Percentiles rank a stretch among this genome's conserved stretches.
Evolutionary conservation across 2,888 invertebrate genomes (phyloP).

Genomic region (Yponomeuta plumbellus): DNA sequence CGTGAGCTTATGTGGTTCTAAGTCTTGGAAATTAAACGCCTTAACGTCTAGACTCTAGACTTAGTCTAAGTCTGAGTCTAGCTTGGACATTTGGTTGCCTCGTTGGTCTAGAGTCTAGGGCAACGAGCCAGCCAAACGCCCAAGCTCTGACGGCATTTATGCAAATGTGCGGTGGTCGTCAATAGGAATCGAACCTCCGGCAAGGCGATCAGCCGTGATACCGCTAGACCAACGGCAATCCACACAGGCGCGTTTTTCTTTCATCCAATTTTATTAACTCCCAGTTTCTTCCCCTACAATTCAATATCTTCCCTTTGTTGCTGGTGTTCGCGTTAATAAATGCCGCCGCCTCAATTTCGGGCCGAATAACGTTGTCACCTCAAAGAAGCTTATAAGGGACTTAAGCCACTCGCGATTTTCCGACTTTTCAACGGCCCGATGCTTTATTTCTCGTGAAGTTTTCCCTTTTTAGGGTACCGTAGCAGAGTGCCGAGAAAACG

Average conservation of each 20-base stretch:
- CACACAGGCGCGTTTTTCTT: conserved; percentile 35
- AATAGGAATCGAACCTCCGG: too few species aligned
- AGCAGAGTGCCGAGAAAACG: too few species aligned
- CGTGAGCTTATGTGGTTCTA: too few species aligned
- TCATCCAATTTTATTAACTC: conserved; percentile 25
- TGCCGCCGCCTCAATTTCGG: conserved; percentile 65
- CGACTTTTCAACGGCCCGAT: conserved; percentile 9
- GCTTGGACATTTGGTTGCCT: too few species aligned
- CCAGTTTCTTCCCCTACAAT: conserved; percentile 54
- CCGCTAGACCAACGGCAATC: conserved; percentile 18
- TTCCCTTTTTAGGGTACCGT: neutral
- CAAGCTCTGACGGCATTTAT: too few species aligned
- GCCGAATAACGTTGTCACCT: conserved; percentile 73
- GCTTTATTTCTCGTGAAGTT: conserved; percentile 6
- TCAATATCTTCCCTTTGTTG: conserved; percentile 75
- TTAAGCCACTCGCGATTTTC: conserved; percentile 13
- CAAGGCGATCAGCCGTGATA: too few species aligned
- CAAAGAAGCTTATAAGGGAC: conserved; percentile 21
- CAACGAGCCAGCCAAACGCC: too few species aligned
- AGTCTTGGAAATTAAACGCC: too few species aligned
- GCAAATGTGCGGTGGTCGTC: too few species aligned
- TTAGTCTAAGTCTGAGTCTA: too few species aligned
- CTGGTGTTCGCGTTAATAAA: conserved; percentile 73
- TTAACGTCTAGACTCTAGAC: too few species aligned
- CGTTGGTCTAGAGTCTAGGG: too few species aligned